A percentile compares a stretch with the other conserved stretches of the same genome.
These are phyloP conservation scores for Taurulus bubalis DNA, from an alignment of 2,113 vertebrate species.

Conservation along the genomic window DNA sequence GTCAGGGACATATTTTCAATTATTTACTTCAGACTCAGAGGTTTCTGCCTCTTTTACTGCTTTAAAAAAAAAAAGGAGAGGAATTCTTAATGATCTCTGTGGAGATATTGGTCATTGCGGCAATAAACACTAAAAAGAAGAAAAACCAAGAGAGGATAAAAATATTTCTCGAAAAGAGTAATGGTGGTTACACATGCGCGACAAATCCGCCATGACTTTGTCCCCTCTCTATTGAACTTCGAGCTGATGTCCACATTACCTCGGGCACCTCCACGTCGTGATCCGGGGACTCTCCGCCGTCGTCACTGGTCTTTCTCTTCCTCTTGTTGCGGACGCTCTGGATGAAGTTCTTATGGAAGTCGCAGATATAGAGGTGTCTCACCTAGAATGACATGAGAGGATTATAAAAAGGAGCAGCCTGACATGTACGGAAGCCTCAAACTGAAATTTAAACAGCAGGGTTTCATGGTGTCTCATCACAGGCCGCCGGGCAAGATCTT, in stretches of 20 bases:
- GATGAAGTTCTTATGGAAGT: slow-evolving; percentile 99
- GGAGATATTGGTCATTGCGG: slow-evolving; percentile 8
- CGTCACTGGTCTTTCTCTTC: slow-evolving; percentile 98
- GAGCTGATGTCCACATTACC: slow-evolving; percentile 74
- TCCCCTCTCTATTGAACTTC: not conserved
- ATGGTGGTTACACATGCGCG: not conserved
- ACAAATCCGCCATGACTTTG: not conserved
- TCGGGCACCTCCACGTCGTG: slow-evolving; percentile 95
- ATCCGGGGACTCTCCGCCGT: slow-evolving; percentile 97
- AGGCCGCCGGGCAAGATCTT: not conserved
- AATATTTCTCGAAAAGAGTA: not conserved
- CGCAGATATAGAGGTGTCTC: slow-evolving; percentile 97
- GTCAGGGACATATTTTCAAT: not conserved
- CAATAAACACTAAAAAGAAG: not conserved
- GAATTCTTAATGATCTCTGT: slow-evolving; percentile 15
- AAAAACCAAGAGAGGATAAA: not conserved
- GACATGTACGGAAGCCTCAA: not conserved
- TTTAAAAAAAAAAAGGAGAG: not conserved
- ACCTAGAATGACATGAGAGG: slow-evolving; percentile 80
- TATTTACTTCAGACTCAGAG: not conserved
- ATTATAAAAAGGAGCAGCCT: not conserved
- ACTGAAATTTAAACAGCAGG: not conserved
- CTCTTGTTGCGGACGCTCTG: slow-evolving; percentile 98
- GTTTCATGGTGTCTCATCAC: too few relatives aligned
- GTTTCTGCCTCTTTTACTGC: slow-evolving; percentile 1